Base-by-base conservation (phyloP, 1,140 invertebrate species). In the Leptinotarsa defecta region DNA sequence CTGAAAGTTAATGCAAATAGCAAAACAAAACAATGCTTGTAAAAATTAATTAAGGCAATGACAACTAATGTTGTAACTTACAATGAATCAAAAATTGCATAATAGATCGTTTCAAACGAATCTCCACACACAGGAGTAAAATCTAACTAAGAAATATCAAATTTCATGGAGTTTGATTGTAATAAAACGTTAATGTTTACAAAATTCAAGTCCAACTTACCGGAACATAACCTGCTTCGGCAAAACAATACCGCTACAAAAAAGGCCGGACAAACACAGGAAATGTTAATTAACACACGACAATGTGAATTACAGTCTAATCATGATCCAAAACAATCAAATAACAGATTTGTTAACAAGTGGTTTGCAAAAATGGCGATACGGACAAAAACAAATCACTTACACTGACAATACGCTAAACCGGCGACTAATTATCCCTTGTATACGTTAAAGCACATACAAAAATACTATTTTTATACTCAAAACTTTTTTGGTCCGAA, bases 381-480 rank as follows among this genome's bases (percentile, higher is more conserved):
- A 74, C 76, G 49, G 62, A 74, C 73, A 71, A 71, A 71, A 71
- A 73, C 71, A 73, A 64, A 63, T 22, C 75, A 74, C 48, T 69
- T 76, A 73, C 68, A 70, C 75, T 70, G 69, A 76, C 61, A 76
- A 62, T 73, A 48, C 71, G 52, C 19, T 64, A 22, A 17, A 34
- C 8, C 13, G 57, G 20, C 27, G 27, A 48, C 24, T 49, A 63
- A 73, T 71, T 64, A 63, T n/a, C 19, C 57, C 13, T 57, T 73
- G 24, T 17, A 13, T 71, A 17, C 20, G 71, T 73, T 48, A 64
- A 61, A 34, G 13, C 71, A 63, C 72, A 67, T 78, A 78, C 68
- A 78, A 78, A 78, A 76, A 78, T 78, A 78, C 77, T 74, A 68
- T 76, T 73, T 64, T 64, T 76, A 78, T 78, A 78, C 71, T 78